A percentile compares a stretch with the other conserved stretches of the same genome.
phyloP scores from a whole-genome alignment of 2,113 vertebrate species.

The Oreocharis arfaki region DNA sequence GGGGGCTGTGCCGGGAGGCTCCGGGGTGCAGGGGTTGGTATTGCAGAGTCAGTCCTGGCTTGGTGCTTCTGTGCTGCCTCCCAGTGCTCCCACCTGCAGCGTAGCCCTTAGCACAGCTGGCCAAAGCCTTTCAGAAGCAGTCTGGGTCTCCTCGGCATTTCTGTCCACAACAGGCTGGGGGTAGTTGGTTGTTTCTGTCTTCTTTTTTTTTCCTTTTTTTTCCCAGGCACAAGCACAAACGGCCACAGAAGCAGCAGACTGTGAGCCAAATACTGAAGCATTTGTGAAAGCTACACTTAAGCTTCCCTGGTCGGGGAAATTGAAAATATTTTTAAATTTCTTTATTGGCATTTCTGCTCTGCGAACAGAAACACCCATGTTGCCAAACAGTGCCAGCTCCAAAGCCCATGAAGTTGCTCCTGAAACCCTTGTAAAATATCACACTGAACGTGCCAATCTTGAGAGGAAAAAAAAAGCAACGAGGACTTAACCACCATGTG shows the following conservation, averaged over 20 bases:
- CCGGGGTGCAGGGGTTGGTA: neutral
- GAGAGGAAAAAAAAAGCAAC: neutral
- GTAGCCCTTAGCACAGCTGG: neutral
- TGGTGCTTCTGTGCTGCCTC: neutral
- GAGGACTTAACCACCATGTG: constrained; percentile 14
- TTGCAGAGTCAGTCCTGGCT: neutral
- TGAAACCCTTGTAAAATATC: constrained; percentile 23
- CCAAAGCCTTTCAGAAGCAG: neutral
- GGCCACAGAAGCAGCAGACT: neutral
- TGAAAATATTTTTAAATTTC: neutral
- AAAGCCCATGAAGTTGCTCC: neutral
- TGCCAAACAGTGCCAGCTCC: neutral
- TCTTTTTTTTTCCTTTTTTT: neutral
- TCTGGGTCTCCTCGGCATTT: neutral
- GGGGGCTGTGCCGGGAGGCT: neutral
- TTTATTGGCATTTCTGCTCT: neutral
- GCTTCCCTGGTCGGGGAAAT: neutral
- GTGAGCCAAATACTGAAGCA: neutral
- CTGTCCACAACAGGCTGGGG: neutral
- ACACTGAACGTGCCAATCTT: neutral
- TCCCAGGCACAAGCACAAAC: neutral
- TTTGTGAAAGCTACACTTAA: neutral
- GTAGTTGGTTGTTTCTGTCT: neutral
- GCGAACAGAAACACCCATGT: neutral
- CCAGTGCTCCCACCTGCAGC: neutral